Conservation (phyloP, 92 coral and sea anemone species). For the Desmophyllum pertusum region DNA sequence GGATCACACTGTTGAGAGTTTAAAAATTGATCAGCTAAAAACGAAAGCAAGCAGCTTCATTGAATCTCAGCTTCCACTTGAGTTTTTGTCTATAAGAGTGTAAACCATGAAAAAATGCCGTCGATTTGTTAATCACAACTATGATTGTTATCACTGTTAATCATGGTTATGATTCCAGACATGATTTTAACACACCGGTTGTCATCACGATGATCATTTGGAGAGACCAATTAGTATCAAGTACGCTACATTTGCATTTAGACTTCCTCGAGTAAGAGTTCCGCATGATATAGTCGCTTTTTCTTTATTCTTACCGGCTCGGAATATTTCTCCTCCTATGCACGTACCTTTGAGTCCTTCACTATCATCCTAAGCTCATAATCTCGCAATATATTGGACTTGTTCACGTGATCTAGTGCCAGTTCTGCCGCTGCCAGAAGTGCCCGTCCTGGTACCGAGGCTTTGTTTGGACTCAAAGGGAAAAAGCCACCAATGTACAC, state of each 20-base stretch:
- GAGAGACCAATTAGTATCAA: no score
- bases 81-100: no score
- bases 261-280: no score
- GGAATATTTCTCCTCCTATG: not conserved
- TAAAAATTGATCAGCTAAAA: not conserved
- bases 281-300: no score
- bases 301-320: not conserved
- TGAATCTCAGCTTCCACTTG: no score
- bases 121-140: no score
- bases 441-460: slow-evolving; percentile 88
- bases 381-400: slow-evolving; percentile 61
- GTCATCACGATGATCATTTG: no score
- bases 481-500: slow-evolving; percentile 88
- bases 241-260: no score
- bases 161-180: no score
- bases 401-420: slow-evolving; percentile 90
- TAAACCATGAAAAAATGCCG: no score
- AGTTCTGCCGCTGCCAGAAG: slow-evolving; percentile 80
- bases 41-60: not conserved
- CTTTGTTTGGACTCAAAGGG: slow-evolving; percentile 93
- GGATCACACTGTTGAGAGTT: slow-evolving; percentile 85
- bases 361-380: slow-evolving; percentile 79
- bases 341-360: slow-evolving; percentile 83
- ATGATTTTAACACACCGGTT: no score
- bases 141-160: no score